These are phyloP conservation scores for Lacerta bilineata DNA, from an alignment of 2,797 vertebrate genomes.

Conservation along the genomic window DNA sequence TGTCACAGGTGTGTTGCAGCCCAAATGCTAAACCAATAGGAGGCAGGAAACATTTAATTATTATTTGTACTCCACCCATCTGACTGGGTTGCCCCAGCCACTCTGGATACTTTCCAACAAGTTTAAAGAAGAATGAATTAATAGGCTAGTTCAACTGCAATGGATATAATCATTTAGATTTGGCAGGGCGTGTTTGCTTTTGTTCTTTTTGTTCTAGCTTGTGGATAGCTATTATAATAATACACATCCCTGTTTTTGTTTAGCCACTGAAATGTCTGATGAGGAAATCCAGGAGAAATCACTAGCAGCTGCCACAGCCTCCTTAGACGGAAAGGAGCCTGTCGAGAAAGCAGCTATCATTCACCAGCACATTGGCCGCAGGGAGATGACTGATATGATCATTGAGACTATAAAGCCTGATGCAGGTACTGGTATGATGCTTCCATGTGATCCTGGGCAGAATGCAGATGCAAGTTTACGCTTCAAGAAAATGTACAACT, in stretches of 20 bases:
- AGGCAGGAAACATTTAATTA: neutral
- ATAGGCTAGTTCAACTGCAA: neutral
- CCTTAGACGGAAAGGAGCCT: constrained; percentile 88
- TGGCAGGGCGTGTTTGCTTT: neutral
- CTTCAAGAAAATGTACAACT: neutral
- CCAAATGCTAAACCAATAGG: neutral
- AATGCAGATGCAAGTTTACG: accelerated
- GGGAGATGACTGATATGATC: constrained; percentile 95
- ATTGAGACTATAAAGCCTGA: constrained; percentile 92
- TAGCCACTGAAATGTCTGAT: constrained; percentile 89
- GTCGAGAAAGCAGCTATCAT: constrained; percentile 87
- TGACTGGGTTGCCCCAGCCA: too few species aligned
- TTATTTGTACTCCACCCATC: too few species aligned
- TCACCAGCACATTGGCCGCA: constrained; percentile 95
- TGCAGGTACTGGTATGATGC: constrained; percentile 79
- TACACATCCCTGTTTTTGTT: constrained; percentile 64
- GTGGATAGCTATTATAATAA: neutral
- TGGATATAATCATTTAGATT: neutral
- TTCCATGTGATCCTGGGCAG: neutral
- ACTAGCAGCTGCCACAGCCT: constrained; percentile 81
- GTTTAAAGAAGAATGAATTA: neutral
- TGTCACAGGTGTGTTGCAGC: too few species aligned
- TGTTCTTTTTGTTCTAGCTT: constrained; percentile 31
- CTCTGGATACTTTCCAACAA: too few species aligned
- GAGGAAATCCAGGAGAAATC: constrained; percentile 87